Conservation (phyloP, 2,797 vertebrate genomes). For the Molossus molossus region DNA sequence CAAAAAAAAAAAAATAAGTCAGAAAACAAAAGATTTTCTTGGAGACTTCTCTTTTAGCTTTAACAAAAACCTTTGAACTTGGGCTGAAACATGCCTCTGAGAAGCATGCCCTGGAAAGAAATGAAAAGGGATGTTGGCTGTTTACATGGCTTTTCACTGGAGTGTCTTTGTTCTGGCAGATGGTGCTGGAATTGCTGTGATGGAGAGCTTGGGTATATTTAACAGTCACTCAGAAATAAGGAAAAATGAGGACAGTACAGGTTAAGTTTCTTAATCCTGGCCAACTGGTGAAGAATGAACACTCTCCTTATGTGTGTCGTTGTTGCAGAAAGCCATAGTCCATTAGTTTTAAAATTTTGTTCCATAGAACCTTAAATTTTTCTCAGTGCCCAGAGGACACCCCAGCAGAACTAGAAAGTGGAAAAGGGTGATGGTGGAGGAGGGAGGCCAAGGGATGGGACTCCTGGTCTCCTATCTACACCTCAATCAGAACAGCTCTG, state of each 20-base stretch:
- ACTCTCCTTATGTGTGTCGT: background rate
- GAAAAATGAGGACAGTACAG: background rate
- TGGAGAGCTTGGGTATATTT: background rate
- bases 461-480: background rate
- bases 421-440: background rate
- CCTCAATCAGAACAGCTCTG: background rate
- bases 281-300: background rate
- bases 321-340: background rate
- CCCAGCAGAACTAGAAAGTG: background rate
- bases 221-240: background rate
- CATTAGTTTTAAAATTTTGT: conserved; percentile 20
- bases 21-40: conserved; percentile 41
- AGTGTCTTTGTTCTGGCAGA: background rate
- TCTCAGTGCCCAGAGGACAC: background rate
- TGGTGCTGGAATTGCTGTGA: background rate
- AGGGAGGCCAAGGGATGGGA: background rate
- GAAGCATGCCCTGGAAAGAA: background rate
- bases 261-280: conserved; percentile 1
- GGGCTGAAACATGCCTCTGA: background rate
- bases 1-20: background rate
- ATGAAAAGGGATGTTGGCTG: background rate
- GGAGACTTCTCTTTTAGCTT: background rate
- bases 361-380: background rate
- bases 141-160: background rate
- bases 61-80: conserved; percentile 21